These are phyloP conservation scores for Aspidoscelis tigris DNA, from an alignment of 2,113 vertebrate species.

Conservation along the genomic window DNA sequence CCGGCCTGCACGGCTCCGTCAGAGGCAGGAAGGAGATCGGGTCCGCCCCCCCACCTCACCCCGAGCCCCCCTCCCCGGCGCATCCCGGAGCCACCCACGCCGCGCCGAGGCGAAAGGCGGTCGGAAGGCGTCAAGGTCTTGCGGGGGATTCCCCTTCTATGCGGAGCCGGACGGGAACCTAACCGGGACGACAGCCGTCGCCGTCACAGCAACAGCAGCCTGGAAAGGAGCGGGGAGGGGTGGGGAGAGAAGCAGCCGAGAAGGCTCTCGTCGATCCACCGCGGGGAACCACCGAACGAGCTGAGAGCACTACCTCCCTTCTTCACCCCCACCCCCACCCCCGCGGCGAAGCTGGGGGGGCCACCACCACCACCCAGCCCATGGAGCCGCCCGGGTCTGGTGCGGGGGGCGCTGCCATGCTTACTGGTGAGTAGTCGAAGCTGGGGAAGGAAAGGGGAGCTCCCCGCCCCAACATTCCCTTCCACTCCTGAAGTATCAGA, in stretches of 20 bases:
- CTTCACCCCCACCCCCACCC: no score
- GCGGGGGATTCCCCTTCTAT: background rate
- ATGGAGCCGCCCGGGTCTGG: constrained; percentile 72
- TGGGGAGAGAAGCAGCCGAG: background rate
- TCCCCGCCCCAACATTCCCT: background rate
- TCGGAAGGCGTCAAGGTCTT: background rate
- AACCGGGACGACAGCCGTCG: background rate
- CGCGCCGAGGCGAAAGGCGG: constrained; percentile 44
- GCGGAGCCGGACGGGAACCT: background rate
- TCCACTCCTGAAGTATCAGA: background rate
- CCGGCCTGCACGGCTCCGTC: constrained; percentile 18
- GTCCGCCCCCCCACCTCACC: constrained; percentile 25
- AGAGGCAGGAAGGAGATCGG: constrained; percentile 28
- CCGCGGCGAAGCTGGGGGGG: constrained; percentile 14
- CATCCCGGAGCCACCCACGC: constrained; percentile 20
- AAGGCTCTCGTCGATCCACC: no score
- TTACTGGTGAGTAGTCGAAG: constrained; percentile 59
- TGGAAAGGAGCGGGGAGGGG: background rate
- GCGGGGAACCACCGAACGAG: background rate
- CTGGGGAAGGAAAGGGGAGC: background rate
- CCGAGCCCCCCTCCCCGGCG: background rate
- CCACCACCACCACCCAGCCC: constrained; percentile 20
- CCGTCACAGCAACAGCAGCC: background rate
- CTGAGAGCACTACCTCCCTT: background rate
- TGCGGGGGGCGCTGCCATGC: constrained; percentile 47